A percentile compares a stretch with the other conserved stretches of the same genome.
phyloP scores from a whole-genome alignment of 2,113 vertebrate genomes.

The Misgurnus anguillicaudatus region DNA sequence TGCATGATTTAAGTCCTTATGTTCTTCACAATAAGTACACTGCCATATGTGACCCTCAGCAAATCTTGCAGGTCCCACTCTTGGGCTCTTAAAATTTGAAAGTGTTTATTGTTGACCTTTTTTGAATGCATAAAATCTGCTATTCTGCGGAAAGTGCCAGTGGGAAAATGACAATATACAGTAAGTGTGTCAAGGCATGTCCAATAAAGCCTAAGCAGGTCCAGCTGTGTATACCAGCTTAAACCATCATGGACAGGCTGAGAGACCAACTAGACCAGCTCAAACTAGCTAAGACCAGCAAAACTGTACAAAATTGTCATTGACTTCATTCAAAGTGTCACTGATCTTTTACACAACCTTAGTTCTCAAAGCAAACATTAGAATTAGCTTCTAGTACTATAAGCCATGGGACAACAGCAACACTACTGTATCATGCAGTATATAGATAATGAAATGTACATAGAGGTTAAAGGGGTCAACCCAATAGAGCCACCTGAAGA shows the following conservation, averaged over 20 bases:
- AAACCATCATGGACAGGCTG: too few species aligned
- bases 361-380: not conserved
- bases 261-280: too few species aligned
- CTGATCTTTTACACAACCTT: not conserved
- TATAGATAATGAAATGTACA: not conserved
- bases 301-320: too few species aligned
- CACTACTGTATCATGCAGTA: not conserved
- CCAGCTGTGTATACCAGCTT: too few species aligned
- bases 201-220: too few species aligned
- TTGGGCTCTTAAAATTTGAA: not conserved
- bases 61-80: not conserved
- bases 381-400: not conserved
- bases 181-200: too few species aligned
- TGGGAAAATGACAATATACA: too few species aligned
- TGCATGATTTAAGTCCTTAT: conserved; percentile 22
- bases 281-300: too few species aligned
- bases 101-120: too few species aligned
- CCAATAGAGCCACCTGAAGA: conserved; percentile 26
- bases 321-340: too few species aligned
- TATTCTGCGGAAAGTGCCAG: too few species aligned
- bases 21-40: conserved; percentile 2
- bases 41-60: not conserved
- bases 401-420: not conserved
- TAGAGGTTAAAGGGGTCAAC: conserved; percentile 1
- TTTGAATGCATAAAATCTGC: too few species aligned